Evolutionary conservation across 2,888 invertebrate genomes (phyloP).

Genomic region (Crioceris asparagi): DNA sequence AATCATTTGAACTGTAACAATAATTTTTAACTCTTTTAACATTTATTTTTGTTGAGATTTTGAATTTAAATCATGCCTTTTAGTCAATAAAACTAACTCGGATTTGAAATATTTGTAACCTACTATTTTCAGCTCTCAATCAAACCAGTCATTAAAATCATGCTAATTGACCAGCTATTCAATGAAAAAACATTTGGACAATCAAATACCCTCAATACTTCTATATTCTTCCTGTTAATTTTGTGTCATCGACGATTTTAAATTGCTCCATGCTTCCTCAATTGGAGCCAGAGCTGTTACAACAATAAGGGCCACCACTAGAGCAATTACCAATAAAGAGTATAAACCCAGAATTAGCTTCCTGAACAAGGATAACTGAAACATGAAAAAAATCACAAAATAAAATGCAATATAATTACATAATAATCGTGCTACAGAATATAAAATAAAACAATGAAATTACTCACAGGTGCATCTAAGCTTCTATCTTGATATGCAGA

Average conservation of each 20-base stretch:
- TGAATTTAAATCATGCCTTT: too few species aligned
- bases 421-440: not conserved
- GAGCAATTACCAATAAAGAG: conserved; percentile 54
- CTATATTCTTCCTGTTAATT: too few species aligned
- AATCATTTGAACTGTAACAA: too few species aligned
- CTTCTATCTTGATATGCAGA: conserved; percentile 57
- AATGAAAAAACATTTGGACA: too few species aligned
- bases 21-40: too few species aligned
- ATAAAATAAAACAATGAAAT: not conserved
- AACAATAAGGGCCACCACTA: conserved; percentile 63
- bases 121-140: too few species aligned
- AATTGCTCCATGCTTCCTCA: conserved; percentile 44
- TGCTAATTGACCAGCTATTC: too few species aligned
- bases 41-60: too few species aligned
- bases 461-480: conserved; percentile 67
- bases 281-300: conserved; percentile 68
- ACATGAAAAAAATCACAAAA: conserved; percentile 16
- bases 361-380: conserved; percentile 67
- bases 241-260: conserved; percentile 3
- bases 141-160: too few species aligned
- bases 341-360: conserved; percentile 71
- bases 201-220: too few species aligned
- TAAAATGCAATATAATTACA: not conserved
- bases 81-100: too few species aligned
- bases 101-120: too few species aligned